Conservation (phyloP, 2,797 vertebrate genomes). For the Hoplostethus mediterraneus region DNA sequence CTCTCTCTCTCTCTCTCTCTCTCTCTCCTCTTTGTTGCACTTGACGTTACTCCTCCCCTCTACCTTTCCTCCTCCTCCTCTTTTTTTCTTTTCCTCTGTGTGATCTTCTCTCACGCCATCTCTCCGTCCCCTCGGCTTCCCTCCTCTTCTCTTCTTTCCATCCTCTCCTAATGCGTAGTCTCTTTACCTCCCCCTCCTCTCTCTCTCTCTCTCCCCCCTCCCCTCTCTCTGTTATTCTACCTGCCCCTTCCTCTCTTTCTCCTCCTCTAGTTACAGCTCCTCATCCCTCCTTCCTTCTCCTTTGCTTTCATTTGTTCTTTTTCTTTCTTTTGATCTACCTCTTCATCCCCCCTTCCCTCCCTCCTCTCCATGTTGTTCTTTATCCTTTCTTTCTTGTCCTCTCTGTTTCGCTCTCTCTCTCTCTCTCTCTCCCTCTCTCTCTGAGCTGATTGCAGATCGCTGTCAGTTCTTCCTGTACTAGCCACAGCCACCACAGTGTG, state of each 20-base stretch:
- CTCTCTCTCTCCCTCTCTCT: slow-evolving; percentile 2
- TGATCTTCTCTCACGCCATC: too few relatives aligned
- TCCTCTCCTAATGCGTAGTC: neutral
- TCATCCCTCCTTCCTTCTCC: too few relatives aligned
- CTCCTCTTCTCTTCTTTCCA: neutral
- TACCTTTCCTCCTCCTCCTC: neutral
- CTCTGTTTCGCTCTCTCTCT: neutral
- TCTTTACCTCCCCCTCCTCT: too few relatives aligned
- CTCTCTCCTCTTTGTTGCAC: slow-evolving; percentile 46
- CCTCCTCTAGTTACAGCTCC: too few relatives aligned
- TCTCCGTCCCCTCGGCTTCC: neutral
- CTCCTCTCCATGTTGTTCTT: neutral
- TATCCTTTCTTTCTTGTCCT: neutral
- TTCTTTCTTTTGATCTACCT: neutral
- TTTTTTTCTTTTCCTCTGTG: too few relatives aligned
- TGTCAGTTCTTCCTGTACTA: slow-evolving; percentile 56
- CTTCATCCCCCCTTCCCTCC: neutral
- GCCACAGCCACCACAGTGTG: neutral
- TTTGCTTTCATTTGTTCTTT: neutral
- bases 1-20: neutral
- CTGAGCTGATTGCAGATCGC: slow-evolving; percentile 47
- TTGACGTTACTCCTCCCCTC: slow-evolving; percentile 56
- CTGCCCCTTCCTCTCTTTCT: neutral
- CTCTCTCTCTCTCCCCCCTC: neutral
- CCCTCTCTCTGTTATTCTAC: too few relatives aligned